Conservation (phyloP, 2,888 invertebrate species). For the Ichneumoninae sp. region DNA sequence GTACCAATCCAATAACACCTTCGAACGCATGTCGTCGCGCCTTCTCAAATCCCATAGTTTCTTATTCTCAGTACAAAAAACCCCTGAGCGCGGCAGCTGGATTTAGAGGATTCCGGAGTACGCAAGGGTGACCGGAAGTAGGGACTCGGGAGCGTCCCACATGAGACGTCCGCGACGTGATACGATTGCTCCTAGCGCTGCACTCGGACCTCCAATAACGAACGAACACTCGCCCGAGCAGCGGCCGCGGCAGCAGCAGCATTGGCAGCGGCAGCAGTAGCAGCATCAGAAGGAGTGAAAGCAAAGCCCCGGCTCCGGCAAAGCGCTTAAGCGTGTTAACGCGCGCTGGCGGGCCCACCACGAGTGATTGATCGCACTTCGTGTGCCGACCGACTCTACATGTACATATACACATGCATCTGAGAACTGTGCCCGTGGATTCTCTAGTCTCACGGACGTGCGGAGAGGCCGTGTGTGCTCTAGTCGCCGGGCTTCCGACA, state of each 20-base stretch:
- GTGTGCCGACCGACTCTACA: slow-evolving; percentile 61
- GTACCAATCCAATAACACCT: no score
- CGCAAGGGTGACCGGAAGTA: slow-evolving; percentile 14
- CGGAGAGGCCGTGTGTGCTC: slow-evolving; percentile 23
- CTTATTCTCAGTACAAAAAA: neutral
- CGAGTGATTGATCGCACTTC: slow-evolving; percentile 80
- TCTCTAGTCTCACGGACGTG: slow-evolving; percentile 14
- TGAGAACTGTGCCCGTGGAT: slow-evolving; percentile 41
- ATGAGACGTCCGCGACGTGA: slow-evolving; percentile 20
- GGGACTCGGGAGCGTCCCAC: slow-evolving; percentile 8
- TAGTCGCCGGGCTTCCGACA: slow-evolving; percentile 71
- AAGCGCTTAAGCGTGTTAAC: slow-evolving; percentile 77
- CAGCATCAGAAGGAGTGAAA: slow-evolving; percentile 40
- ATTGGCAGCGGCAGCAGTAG: slow-evolving; percentile 7
- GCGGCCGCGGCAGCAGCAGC: neutral
- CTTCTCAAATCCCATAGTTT: no score
- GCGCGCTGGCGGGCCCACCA: slow-evolving; percentile 66
- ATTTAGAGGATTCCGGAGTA: neutral
- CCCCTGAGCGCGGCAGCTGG: neutral
- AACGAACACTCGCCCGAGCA: slow-evolving; percentile 40
- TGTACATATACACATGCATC: slow-evolving; percentile 12
- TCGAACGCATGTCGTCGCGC: no score
- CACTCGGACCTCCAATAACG: slow-evolving; percentile 41
- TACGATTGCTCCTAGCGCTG: slow-evolving; percentile 17
- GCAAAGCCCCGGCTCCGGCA: slow-evolving; percentile 65